Percentiles rank a stretch among this genome's conserved stretches.
phyloP scores from a whole-genome alignment of 2,888 invertebrate species.

The Pseudoips prasinana region DNA sequence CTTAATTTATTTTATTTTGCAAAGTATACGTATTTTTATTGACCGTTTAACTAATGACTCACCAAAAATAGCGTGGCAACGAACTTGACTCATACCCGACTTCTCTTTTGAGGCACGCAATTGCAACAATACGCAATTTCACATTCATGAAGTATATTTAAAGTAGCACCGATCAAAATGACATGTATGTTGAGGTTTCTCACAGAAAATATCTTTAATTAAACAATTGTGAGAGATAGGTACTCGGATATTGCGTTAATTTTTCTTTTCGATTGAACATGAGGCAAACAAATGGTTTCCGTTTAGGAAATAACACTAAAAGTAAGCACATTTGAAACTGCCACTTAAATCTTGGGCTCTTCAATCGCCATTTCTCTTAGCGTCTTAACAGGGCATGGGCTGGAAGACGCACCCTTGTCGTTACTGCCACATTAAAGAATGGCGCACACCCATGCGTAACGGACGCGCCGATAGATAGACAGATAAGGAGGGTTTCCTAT shows the following conservation, averaged over 20 bases:
- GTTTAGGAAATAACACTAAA: conserved; percentile 80
- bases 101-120: conserved; percentile 36
- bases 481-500: conserved; percentile 30
- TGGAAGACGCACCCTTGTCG: conserved; percentile 55
- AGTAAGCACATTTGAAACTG: conserved; percentile 80
- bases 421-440: conserved; percentile 57
- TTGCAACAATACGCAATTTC: conserved; percentile 25
- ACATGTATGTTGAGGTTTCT: conserved; percentile 3
- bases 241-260: conserved; percentile 55
- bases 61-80: conserved; percentile 58
- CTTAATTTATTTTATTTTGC: too few relatives aligned
- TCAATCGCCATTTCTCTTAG: conserved; percentile 76
- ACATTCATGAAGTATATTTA: conserved; percentile 23
- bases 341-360: conserved; percentile 79
- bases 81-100: conserved; percentile 49
- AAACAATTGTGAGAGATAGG: conserved; percentile 55
- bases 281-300: conserved; percentile 77
- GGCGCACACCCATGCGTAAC: conserved; percentile 43
- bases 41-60: conserved; percentile 63
- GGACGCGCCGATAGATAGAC: conserved; percentile 29
- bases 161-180: conserved; percentile 4
- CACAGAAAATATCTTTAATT: conserved; percentile 31
- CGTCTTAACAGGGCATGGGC: conserved; percentile 54
- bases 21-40: conserved; percentile 49
- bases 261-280: conserved; percentile 67